Evolutionary conservation across 2,888 invertebrate genomes (phyloP).

Genomic region (Ornithoptera alexandrae): DNA sequence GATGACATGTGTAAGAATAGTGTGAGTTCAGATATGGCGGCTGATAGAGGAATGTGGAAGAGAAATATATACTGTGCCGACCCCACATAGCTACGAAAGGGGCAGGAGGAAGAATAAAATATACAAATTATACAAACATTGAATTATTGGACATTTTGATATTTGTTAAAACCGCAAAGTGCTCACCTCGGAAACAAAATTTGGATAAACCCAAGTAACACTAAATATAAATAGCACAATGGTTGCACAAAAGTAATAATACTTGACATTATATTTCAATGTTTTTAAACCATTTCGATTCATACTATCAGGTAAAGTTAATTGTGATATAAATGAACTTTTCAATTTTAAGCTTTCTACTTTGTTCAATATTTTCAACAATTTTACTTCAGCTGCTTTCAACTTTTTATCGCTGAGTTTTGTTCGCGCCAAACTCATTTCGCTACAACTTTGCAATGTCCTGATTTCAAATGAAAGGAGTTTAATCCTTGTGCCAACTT

Average conservation of each 20-base stretch:
- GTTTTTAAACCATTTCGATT: conserved; percentile 14
- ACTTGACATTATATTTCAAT: conserved; percentile 23
- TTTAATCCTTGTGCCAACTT: conserved; percentile 37
- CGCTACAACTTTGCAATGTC: conserved; percentile 22
- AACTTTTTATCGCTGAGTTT: conserved; percentile 60
- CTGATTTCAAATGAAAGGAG: conserved; percentile 42
- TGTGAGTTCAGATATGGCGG: no score
- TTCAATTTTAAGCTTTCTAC: conserved; percentile 56
- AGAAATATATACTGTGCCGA: no score
- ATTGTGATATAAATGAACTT: conserved; percentile 46
- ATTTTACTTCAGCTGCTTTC: conserved; percentile 62
- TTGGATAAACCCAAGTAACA: conserved; percentile 29
- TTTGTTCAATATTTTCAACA: conserved; percentile 61
- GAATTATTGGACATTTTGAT: no score
- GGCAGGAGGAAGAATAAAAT: no score
- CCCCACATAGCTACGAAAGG: no score
- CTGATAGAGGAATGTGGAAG: no score
- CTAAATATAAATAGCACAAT: conserved; percentile 20
- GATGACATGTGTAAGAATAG: no score
- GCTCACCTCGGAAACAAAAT: conserved; percentile 41
- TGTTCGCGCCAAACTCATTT: conserved; percentile 48
- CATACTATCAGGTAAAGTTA: conserved; percentile 41
- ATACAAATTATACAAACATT: no score
- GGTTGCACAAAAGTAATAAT: conserved; percentile 8
- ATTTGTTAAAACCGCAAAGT: not conserved